A percentile compares a stretch with the other conserved stretches of the same genome.
Conservation (phyloP, 2,888 invertebrate genomes). For the Fabriciana adippe region DNA sequence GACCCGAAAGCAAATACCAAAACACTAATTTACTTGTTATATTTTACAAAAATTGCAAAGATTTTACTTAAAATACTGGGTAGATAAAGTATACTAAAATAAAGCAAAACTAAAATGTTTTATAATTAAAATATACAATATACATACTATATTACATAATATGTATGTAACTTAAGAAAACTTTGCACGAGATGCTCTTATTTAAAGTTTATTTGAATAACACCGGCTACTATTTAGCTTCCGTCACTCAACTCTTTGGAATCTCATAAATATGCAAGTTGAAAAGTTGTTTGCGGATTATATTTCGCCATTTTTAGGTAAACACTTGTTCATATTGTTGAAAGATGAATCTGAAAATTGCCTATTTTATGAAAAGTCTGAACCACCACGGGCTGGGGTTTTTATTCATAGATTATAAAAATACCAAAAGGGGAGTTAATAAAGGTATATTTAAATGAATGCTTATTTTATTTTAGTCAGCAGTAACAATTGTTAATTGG, state of each 20-base stretch:
- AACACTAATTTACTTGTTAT: too few relatives aligned
- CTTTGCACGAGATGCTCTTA: constrained; percentile 7
- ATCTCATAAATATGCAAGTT: constrained; percentile 76
- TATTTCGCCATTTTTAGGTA: constrained; percentile 58
- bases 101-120: neutral
- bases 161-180: neutral
- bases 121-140: neutral
- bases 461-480: constrained; percentile 45
- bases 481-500: constrained; percentile 44
- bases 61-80: too few relatives aligned
- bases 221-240: constrained; percentile 64
- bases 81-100: neutral
- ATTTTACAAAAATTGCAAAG: too few relatives aligned
- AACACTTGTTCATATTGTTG: constrained; percentile 36
- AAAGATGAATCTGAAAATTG: neutral
- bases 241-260: constrained; percentile 72
- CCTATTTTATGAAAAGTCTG: neutral
- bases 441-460: constrained; percentile 7
- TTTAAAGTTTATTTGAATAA: constrained; percentile 31
- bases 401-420: neutral
- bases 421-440: neutral
- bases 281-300: constrained; percentile 55
- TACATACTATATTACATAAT: neutral
- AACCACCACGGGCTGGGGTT: neutral
- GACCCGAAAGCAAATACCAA: too few relatives aligned